Base-by-base conservation (phyloP, 2,888 invertebrate genomes). In the Caenorhabditis japonica region DNA sequence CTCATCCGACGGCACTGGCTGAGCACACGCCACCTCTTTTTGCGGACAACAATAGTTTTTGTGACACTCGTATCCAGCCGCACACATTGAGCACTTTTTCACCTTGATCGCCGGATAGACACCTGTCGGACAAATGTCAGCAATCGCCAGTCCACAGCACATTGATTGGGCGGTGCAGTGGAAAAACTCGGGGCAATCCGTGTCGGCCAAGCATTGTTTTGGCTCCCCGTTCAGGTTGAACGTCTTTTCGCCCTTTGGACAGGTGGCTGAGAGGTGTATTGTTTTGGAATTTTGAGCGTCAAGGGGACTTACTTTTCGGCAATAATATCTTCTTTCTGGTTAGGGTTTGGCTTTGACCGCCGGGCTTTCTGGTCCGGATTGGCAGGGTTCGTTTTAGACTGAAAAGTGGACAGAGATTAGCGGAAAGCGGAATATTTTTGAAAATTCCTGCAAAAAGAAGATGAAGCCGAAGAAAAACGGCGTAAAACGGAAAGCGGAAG, bases 21-120 rank as follows among this genome's bases (percentile, higher is more conserved):
- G 55, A 39, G 55, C 25, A 34, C 66, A 68, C 17, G 66, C 66
- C 3, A 73, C 55, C 25, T 61, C 73, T 38, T 60, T 73, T 27
- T 73, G 66, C 2, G 73, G 73, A 19, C 73, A 73, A 21, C 73
- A 73, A 30, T 73, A 73, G 23, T 66, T 61, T 4, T 55, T 60
- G 17, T 73, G 66, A 68, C 73, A 73, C 43, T 66, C 73, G 17
- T 66, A 73, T 17, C 73, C 73, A 19, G 41, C 30, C 23, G 51
- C 66, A 38, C 73, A 73, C 41, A 64, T 25, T 7, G 59, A 59
- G 33, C 72, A 72, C 34, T 64, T 64, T 13, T 66, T 33, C 15
- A 73, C 73, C n/a, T 38, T 23, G 10, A 66, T 73, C 1, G 73
- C 55, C 19, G 73, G 73, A 34, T 60, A 60, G 3, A 73, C 73